Conservation (phyloP, 2,113 vertebrate genomes). For the Colistium nudipinnis region DNA sequence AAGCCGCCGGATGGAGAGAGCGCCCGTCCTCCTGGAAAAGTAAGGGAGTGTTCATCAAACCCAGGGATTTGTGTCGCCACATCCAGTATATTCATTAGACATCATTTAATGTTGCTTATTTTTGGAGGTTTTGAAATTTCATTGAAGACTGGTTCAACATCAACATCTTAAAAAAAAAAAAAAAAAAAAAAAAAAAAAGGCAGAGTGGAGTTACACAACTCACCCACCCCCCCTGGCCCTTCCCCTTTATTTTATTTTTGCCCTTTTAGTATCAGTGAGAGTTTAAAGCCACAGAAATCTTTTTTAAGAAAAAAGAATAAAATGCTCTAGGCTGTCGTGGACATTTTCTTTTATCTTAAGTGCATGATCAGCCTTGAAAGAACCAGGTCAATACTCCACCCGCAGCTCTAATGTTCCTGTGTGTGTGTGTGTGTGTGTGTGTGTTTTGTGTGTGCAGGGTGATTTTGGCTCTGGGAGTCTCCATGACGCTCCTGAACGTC, state of each 20-base stretch:
- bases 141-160: background rate
- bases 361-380: conserved; percentile 2
- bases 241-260: background rate
- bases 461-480: conserved; percentile 92
- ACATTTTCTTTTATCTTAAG: conserved; percentile 17
- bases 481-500: conserved; percentile 94
- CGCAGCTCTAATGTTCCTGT: background rate
- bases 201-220: conserved; percentile 4
- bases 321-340: background rate
- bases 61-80: background rate
- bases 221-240: too few relatives aligned
- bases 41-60: conserved; percentile 9
- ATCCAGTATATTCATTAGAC: background rate
- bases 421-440: background rate
- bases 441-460: conserved; percentile 74
- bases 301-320: background rate
- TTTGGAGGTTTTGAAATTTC: too few relatives aligned
- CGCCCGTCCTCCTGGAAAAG: conserved; percentile 56
- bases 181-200: too few relatives aligned
- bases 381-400: conserved; percentile 13
- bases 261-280: background rate
- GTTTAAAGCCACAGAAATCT: background rate
- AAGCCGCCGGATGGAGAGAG: conserved; percentile 41
- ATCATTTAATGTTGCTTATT: too few relatives aligned
- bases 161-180: too few relatives aligned